Percentiles rank a stretch among this genome's conserved stretches.
Evolutionary conservation across 2,888 invertebrate species (phyloP).

Genomic region (Cinara cedri): DNA sequence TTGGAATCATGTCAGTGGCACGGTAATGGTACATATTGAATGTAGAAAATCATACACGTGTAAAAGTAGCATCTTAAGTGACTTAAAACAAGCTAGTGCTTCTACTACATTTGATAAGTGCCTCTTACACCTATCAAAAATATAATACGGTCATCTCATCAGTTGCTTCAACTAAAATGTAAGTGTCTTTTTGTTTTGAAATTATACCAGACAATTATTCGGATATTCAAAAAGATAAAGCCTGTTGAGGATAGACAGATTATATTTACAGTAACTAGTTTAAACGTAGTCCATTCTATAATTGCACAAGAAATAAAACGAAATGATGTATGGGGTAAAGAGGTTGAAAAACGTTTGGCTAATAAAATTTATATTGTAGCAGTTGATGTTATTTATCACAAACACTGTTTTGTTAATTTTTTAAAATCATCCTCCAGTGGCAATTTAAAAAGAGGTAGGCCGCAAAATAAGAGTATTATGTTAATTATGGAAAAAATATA

Average conservation of each 20-base stretch:
- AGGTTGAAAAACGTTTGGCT: too few relatives aligned
- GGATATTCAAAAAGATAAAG: not conserved
- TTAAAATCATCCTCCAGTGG: not conserved
- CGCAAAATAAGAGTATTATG: too few relatives aligned
- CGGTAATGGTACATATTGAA: conserved; percentile 1
- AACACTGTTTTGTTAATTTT: not conserved
- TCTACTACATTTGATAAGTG: too few relatives aligned
- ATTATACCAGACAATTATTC: too few relatives aligned
- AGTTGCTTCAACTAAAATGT: too few relatives aligned
- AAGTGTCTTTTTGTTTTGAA: too few relatives aligned
- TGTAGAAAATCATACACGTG: conserved; percentile 7
- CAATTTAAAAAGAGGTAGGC: too few relatives aligned
- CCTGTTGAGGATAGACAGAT: conserved; percentile 7
- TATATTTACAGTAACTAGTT: not conserved
- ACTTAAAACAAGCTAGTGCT: not conserved
- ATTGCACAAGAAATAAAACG: not conserved
- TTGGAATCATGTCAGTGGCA: conserved; percentile 2
- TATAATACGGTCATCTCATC: too few relatives aligned
- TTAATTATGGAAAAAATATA: too few relatives aligned
- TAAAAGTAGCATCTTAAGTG: conserved; percentile 2
- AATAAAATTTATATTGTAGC: too few relatives aligned
- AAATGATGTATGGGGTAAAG: conserved; percentile 2
- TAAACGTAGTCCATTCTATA: not conserved
- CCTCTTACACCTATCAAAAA: too few relatives aligned
- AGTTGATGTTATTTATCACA: too few relatives aligned